Conservation (phyloP, 2,113 vertebrate genomes). For the Harpagus bidentatus region DNA sequence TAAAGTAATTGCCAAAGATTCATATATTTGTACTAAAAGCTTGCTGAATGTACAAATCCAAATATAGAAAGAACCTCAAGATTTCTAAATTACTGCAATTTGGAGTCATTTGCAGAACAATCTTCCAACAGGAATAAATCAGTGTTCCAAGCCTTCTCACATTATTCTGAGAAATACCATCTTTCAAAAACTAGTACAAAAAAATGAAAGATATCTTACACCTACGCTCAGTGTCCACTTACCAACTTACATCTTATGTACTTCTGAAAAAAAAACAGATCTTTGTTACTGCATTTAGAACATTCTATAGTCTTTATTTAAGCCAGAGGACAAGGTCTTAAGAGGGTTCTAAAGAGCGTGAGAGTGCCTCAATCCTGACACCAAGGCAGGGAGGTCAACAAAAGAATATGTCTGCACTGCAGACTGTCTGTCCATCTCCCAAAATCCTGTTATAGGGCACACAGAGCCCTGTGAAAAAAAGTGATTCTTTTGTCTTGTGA, state of each 20-base stretch:
- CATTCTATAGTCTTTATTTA: not conserved
- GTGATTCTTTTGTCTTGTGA: not conserved
- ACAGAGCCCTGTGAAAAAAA: not conserved
- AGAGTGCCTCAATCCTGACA: not conserved
- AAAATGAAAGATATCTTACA: not conserved
- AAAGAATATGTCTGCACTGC: not conserved
- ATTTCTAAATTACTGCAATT: conserved; percentile 57
- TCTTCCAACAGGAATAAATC: conserved; percentile 42
- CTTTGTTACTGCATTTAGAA: not conserved
- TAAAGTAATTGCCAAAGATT: conserved; percentile 35
- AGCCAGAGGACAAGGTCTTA: not conserved
- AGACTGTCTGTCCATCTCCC: not conserved
- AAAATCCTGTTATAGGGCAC: not conserved
- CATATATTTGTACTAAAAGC: conserved; percentile 44
- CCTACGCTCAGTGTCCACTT: not conserved
- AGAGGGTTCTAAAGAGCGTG: not conserved
- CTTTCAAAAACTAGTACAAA: not conserved
- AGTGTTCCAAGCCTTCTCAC: not conserved
- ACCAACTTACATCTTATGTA: not conserved
- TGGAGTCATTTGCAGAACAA: conserved; percentile 36
- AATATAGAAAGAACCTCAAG: conserved; percentile 47
- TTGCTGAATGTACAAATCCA: conserved; percentile 30
- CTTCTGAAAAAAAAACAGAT: not conserved
- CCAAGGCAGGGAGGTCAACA: not conserved
- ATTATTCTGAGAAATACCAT: conserved; percentile 23